These are phyloP conservation scores for Lophotriccus pileatus DNA, from an alignment of 2,797 vertebrate genomes.

Conservation along the genomic window DNA sequence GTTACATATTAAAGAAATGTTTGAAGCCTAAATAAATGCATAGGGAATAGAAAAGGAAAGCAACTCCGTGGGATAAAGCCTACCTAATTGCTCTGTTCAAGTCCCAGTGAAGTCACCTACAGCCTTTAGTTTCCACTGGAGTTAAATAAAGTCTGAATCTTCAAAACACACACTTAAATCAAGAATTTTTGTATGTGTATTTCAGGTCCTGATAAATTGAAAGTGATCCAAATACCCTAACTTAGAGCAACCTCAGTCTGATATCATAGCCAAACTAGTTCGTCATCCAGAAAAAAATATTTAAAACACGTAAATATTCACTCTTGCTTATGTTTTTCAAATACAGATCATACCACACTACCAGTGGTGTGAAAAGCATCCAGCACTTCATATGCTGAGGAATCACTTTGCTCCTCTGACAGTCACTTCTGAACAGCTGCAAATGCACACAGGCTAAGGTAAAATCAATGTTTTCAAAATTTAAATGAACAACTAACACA, in stretches of 20 bases:
- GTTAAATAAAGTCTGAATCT: not conserved
- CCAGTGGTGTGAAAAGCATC: not conserved
- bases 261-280: not conserved
- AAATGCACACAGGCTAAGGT: not conserved
- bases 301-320: not conserved
- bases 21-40: not conserved
- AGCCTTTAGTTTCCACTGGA: not conserved
- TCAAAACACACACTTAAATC: not conserved
- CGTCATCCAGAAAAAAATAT: not conserved
- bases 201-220: not conserved
- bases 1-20: not conserved
- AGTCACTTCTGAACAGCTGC: not conserved
- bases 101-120: not conserved
- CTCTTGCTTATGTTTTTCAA: not conserved
- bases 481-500: not conserved
- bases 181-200: not conserved
- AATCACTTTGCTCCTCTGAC: not conserved
- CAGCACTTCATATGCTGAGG: not conserved
- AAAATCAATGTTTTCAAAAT: not conserved
- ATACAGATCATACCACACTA: not conserved
- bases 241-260: not conserved
- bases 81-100: not conserved
- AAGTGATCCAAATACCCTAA: not conserved
- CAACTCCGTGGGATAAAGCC: not conserved
- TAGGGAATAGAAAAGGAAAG: not conserved